Evolutionary conservation across 2,797 vertebrate genomes (phyloP), one percentile per base, ranked within the genome.

Genomic region (Hyperoplus immaculatus): DNA sequence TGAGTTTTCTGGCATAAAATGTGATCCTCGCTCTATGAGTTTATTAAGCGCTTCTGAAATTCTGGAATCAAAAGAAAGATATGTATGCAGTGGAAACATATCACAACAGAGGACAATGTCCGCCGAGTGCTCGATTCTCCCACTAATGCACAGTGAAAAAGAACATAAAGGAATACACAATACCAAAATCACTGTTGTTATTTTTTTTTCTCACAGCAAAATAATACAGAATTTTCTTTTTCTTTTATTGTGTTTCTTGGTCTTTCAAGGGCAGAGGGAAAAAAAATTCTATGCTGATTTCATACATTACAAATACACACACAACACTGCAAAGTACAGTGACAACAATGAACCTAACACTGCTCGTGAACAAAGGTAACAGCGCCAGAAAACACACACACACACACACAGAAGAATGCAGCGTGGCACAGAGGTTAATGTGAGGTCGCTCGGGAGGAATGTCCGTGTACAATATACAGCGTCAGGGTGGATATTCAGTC

Each of bases 281-380:
- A 29, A 29, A 68, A 70, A 85, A 88, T 81, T 69, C 66, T n/a
- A 81, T 79, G 83, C 69, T 75, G 64, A 70, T 84, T 77, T 83
- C 70, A 84, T 86, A 92, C 87, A 86, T 87, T 80, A 88, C 87
- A 87, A 87, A 89, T 88, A 93, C 84, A 91, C 84, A 91, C 80
- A 91, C 87, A 91, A 82, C 75, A 88, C 92, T 78, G 81, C 86
- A 87, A 87, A 83, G 82, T 87, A 93, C 93, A 91, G 58, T 57
- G 73, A 92, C 88, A 81, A 87, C 87, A 83, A 87, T 81, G 84
- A 81, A 61, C 80, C 76, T 79, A 80, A 29, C 70, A 77, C 76
- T 53, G 79, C 49, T 86, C 70, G 4, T 76, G 70, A 88, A 88
- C 85, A 88, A 81, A 87, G 79, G 80, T 82, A 88, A 82, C 73